These are phyloP conservation scores for Cryptophagus acutangulus DNA, from an alignment of 2,888 invertebrate species.

Conservation along the genomic window DNA sequence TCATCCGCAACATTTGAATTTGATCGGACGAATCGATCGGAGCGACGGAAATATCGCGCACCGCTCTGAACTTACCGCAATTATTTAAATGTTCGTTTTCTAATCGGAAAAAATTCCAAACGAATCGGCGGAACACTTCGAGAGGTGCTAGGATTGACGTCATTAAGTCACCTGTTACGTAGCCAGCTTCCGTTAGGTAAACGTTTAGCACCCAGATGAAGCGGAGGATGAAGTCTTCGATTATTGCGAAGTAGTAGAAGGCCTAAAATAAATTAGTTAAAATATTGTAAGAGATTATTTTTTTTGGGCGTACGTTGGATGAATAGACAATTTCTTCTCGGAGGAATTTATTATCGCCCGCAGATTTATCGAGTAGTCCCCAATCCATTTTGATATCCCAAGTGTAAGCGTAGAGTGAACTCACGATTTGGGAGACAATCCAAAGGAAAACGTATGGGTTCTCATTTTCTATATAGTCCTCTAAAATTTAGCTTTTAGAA, in stretches of 20 bases:
- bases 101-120: conserved; percentile 86
- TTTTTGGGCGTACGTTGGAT: conserved; percentile 64
- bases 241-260: conserved; percentile 79
- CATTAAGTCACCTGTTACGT: conserved; percentile 62
- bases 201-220: conserved; percentile 74
- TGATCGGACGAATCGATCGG: conserved; percentile 73
- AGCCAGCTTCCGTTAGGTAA: conserved; percentile 61
- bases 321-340: conserved; percentile 78
- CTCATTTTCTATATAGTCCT: conserved; percentile 49
- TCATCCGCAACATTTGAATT: conserved; percentile 64
- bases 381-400: conserved; percentile 91
- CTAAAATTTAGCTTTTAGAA: no score
- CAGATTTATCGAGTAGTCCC: conserved; percentile 71
- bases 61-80: conserved; percentile 84
- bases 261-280: no score
- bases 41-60: conserved; percentile 77
- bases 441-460: conserved; percentile 68
- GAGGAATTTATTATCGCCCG: conserved; percentile 70
- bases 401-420: conserved; percentile 73
- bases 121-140: conserved; percentile 66
- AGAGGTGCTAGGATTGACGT: conserved; percentile 61
- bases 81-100: conserved; percentile 89
- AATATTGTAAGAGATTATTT: conserved; percentile 17
- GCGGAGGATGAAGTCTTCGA: conserved; percentile 73
- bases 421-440: conserved; percentile 63